Evolutionary conservation across 2,888 invertebrate species (phyloP), one percentile per base, ranked within the genome.

Genomic region (Sceliomorpha sp.): DNA sequence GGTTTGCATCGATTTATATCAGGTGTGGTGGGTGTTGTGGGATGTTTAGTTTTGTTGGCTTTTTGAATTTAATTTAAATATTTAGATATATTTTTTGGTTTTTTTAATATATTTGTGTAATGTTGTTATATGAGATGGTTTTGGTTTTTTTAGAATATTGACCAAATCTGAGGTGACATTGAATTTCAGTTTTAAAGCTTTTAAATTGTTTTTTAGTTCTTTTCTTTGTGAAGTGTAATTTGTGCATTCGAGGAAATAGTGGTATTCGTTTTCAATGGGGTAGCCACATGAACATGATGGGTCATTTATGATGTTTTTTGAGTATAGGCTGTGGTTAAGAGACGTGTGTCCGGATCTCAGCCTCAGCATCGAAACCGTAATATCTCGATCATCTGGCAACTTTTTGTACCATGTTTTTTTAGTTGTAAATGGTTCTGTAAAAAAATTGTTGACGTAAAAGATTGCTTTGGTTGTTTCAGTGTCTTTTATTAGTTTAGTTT

Each of bases 301-400:
- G 29, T 29, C 9, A 29, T 29, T 29, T 29, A 29, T 29, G 9
- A 29, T 29, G 9, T 29, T 29, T 29, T 29, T 29, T 9, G 8
- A 9, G 9, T 29, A 29, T 2, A 29, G 29, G 9, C 29, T 29
- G 2, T 29, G 29, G 9, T 29, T 29, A 2, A 29, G 29, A 9
- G 29, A 29, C 8, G 8, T 29, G 8, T 29, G 29, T 29, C 29
- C 29, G 2, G 29, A 29, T 29, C 29, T 29, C n/a, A 29, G 29
- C 9, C 29, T 29, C 29, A 29, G 9, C n/a, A 29, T 8, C 9
- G 29, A 8, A 2, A 29, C 8, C 29, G 9, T 10, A 2, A 29
- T 8, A 2, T 29, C 29, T 29, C 29, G 29, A 10, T 29, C 29
- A 29, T 29, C 29, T 8, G 29, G 29, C 8, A 29, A 5, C 9